Percentiles rank a stretch among this genome's conserved stretches.
phyloP scores from a whole-genome alignment of 2,113 vertebrate species.

The Xenus cinereus region DNA sequence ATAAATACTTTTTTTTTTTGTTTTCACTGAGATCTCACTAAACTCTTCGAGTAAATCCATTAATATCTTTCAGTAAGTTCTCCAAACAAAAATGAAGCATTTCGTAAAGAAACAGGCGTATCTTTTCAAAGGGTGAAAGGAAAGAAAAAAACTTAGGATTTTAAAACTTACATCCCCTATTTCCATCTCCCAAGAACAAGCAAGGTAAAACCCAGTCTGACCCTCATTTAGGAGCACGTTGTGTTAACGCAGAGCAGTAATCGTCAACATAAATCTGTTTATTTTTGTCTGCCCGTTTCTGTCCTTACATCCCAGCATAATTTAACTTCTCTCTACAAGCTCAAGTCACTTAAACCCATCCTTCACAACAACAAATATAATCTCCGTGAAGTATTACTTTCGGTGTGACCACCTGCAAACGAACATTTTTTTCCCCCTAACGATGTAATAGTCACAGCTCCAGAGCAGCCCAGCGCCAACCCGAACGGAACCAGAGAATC shows the following conservation, averaged over 20 bases:
- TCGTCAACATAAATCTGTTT: background rate
- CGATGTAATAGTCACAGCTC: background rate
- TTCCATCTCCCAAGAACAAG: background rate
- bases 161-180: background rate
- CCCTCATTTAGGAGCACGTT: accelerated
- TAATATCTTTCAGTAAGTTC: background rate
- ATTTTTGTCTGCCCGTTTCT: background rate
- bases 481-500: background rate
- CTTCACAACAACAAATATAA: background rate
- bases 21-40: background rate
- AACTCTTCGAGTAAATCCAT: background rate
- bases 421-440: background rate
- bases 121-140: background rate
- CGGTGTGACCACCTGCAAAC: background rate
- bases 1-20: background rate
- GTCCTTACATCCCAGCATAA: background rate
- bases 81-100: background rate
- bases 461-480: background rate
- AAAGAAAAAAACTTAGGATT: background rate
- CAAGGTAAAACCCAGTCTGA: background rate
- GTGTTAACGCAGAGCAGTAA: background rate
- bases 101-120: background rate
- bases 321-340: background rate
- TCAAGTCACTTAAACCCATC: background rate
- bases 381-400: background rate